Percentiles rank a stretch among this genome's conserved stretches.
Conservation (phyloP, 1,140 invertebrate genomes). For the Ephestia elutella region DNA sequence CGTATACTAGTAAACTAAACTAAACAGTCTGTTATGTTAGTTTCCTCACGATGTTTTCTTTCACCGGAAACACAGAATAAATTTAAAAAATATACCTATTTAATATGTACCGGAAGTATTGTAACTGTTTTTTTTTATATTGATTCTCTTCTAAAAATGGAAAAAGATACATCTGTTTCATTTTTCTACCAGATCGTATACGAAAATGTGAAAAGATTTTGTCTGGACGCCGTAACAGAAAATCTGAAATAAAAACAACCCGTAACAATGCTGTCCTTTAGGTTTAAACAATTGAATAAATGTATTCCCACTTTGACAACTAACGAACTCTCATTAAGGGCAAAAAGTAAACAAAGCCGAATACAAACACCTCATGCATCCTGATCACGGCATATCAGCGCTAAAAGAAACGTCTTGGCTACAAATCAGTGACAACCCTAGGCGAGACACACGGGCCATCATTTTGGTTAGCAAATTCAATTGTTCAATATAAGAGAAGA, state of each 20-base stretch:
- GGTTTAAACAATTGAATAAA: constrained; percentile 3
- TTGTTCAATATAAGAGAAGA: not conserved
- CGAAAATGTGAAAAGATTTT: too few relatives aligned
- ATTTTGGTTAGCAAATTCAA: constrained; percentile 12
- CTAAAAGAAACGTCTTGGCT: constrained; percentile 60
- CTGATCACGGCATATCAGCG: constrained; percentile 59
- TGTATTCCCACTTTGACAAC: constrained; percentile 23
- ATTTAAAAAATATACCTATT: too few relatives aligned
- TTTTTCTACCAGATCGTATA: too few relatives aligned
- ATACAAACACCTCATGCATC: constrained; percentile 48
- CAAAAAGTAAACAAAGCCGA: constrained; percentile 41
- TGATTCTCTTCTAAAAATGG: too few relatives aligned
- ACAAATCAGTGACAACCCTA: constrained; percentile 60
- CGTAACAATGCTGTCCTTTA: not conserved
- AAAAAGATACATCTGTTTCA: too few relatives aligned
- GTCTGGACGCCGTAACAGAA: too few relatives aligned
- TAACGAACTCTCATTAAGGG: constrained; percentile 45
- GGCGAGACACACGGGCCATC: constrained; percentile 27
- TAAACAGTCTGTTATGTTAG: too few relatives aligned
- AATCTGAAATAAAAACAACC: not conserved
- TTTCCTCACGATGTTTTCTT: too few relatives aligned
- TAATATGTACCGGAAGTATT: too few relatives aligned
- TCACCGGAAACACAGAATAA: too few relatives aligned
- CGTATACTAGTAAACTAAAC: too few relatives aligned
- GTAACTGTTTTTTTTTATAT: too few relatives aligned